phyloP scores from a whole-genome alignment of 2,113 vertebrate genomes.

The Parus major region DNA sequence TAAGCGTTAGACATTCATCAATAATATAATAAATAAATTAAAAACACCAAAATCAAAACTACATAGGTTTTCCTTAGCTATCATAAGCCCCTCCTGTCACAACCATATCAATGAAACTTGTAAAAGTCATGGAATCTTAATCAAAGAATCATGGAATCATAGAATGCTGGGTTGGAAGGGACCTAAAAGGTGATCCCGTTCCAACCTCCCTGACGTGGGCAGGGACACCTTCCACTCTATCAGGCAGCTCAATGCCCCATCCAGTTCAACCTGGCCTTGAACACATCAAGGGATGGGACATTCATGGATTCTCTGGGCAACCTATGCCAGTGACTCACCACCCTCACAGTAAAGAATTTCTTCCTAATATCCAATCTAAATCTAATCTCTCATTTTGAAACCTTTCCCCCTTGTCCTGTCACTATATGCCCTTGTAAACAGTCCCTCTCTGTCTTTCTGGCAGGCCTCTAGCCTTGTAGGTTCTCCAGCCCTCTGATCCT shows the following conservation, averaged over 20 bases:
- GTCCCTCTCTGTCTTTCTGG: background rate
- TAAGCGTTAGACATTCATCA: background rate
- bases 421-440: background rate
- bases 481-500: background rate
- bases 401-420: background rate
- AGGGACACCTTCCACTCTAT: background rate
- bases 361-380: background rate
- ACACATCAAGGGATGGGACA: background rate
- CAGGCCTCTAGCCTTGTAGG: too few relatives aligned
- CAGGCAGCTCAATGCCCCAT: too few relatives aligned
- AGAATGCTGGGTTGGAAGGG: background rate
- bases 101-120: background rate
- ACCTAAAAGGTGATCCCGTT: background rate
- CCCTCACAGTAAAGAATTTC: background rate
- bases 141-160: too few relatives aligned
- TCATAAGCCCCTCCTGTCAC: background rate
- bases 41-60: accelerated
- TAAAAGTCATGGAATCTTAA: background rate
- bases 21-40: background rate
- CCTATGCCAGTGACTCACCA: background rate
- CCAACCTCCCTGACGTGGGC: accelerated
- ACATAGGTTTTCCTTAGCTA: background rate
- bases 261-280: background rate
- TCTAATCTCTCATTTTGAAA: background rate
- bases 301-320: background rate